phyloP scores from a whole-genome alignment of 2,888 invertebrate species.

The Hypsopygia costalis region DNA sequence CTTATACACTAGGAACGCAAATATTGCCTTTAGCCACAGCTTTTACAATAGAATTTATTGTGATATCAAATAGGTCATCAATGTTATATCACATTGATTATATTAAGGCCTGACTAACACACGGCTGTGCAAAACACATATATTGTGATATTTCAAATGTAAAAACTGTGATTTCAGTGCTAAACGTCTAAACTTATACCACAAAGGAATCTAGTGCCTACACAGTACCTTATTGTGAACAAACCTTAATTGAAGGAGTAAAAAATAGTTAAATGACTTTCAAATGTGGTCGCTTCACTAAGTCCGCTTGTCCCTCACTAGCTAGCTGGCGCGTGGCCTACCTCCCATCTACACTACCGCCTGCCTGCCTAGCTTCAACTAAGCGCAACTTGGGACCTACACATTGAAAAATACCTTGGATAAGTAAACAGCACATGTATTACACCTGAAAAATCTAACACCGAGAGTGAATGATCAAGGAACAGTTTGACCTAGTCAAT shows the following conservation, averaged over 20 bases:
- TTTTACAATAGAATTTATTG: conserved; percentile 44
- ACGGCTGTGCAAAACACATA: conserved; percentile 25
- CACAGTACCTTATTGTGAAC: conserved; percentile 61
- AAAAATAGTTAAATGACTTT: conserved; percentile 47
- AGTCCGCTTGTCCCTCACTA: conserved; percentile 70
- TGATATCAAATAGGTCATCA: conserved; percentile 10
- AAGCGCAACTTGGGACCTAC: conserved; percentile 76
- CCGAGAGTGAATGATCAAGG: conserved; percentile 11
- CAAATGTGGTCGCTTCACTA: conserved; percentile 54
- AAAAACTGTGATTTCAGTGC: conserved; percentile 68
- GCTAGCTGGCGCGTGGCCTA: conserved; percentile 65
- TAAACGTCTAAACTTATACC: conserved; percentile 45
- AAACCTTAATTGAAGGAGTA: conserved; percentile 52
- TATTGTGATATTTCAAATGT: conserved; percentile 46
- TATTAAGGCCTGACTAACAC: conserved; percentile 29
- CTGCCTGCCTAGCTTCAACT: conserved; percentile 78
- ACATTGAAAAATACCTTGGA: conserved; percentile 65
- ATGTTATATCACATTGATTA: conserved; percentile 10
- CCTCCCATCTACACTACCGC: conserved; percentile 60
- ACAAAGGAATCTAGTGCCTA: conserved; percentile 53
- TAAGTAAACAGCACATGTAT: conserved; percentile 34
- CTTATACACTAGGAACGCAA: conserved; percentile 51
- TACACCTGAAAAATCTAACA: conserved; percentile 20
- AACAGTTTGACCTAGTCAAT: conserved; percentile 13
- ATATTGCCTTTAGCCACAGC: conserved; percentile 50